These are phyloP conservation scores for Nemotelus pantherinus DNA, from an alignment of 2,888 invertebrate species.

Conservation along the genomic window DNA sequence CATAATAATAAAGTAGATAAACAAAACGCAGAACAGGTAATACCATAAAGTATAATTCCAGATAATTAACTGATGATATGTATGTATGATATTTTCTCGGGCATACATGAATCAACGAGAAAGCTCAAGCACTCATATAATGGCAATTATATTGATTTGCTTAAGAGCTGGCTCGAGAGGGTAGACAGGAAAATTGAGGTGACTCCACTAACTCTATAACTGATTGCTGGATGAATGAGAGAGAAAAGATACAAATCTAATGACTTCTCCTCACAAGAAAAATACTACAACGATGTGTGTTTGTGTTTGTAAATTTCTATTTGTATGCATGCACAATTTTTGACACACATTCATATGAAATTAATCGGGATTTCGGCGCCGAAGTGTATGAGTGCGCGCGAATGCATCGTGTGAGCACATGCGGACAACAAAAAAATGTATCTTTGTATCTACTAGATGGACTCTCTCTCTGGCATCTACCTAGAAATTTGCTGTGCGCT, in stretches of 20 bases:
- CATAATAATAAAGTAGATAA: too few species aligned
- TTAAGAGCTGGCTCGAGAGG: not conserved
- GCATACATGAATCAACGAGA: conserved; percentile 30
- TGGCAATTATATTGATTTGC: conserved; percentile 41
- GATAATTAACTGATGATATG: conserved; percentile 26
- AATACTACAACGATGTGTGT: conserved; percentile 7
- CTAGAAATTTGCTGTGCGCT: not conserved
- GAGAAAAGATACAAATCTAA: not conserved
- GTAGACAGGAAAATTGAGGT: too few species aligned
- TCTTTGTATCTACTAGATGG: not conserved
- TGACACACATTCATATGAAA: conserved; percentile 36
- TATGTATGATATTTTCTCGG: not conserved
- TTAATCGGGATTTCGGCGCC: not conserved
- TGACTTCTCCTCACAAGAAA: not conserved
- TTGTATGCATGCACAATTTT: conserved; percentile 32
- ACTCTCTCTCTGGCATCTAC: not conserved
- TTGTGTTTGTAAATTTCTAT: conserved; percentile 10
- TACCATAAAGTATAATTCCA: conserved; percentile 24
- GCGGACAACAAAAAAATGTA: conserved; percentile 21
- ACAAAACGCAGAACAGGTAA: not conserved
- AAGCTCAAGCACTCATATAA: conserved; percentile 38
- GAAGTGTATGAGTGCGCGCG: conserved; percentile 27
- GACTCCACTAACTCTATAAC: not conserved
- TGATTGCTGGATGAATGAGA: not conserved
- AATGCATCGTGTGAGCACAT: conserved; percentile 19